Conservation (phyloP, 2,797 vertebrate species). For the Acanthurus tractus region DNA sequence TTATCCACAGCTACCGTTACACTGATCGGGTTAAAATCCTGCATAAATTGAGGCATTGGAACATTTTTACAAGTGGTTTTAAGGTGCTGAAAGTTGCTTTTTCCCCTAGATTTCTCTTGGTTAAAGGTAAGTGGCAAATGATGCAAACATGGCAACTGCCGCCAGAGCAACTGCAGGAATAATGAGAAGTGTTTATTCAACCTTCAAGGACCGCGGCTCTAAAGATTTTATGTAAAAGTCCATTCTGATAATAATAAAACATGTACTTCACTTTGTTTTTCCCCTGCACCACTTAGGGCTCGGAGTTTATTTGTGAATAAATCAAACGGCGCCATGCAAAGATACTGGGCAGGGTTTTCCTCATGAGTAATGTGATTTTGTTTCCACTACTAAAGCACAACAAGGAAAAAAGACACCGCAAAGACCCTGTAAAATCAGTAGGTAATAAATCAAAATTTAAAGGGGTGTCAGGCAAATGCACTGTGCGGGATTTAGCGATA, state of each 20-base stretch:
- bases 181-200: slow-evolving; percentile 12
- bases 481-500: slow-evolving; percentile 24
- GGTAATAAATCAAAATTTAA: slow-evolving; percentile 45
- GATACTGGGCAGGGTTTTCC: background rate
- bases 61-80: slow-evolving; percentile 14
- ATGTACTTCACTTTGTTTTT: slow-evolving; percentile 4
- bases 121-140: slow-evolving; percentile 6
- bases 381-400: background rate
- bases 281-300: background rate
- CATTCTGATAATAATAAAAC: slow-evolving; percentile 18
- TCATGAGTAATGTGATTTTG: slow-evolving; percentile 6
- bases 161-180: background rate
- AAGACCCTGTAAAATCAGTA: slow-evolving; percentile 28
- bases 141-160: background rate
- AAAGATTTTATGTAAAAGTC: slow-evolving; percentile 18
- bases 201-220: background rate
- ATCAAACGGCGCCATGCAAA: slow-evolving; percentile 23
- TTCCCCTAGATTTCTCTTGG: slow-evolving; percentile 6
- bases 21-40: slow-evolving; percentile 43
- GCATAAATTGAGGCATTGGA: slow-evolving; percentile 21
- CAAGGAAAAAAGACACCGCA: slow-evolving; percentile 5
- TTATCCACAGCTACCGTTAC: slow-evolving; percentile 43
- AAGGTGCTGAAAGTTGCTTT: background rate
- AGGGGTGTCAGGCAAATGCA: slow-evolving; percentile 19
- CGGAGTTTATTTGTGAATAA: slow-evolving; percentile 18